Conservation (phyloP, 2,113 vertebrate genomes). For the Holacanthus passer region DNA sequence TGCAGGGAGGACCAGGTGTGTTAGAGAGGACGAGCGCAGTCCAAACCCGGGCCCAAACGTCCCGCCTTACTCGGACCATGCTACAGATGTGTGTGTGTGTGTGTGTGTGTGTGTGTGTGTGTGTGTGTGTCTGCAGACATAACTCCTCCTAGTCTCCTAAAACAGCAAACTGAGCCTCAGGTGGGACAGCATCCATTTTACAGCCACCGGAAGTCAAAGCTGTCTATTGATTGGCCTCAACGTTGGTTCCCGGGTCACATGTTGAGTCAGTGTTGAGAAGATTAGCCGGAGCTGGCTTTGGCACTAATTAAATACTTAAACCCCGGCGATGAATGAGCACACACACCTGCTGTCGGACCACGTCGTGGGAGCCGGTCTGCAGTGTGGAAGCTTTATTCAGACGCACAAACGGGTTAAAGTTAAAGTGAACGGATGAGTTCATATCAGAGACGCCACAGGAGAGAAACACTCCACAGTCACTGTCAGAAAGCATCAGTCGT, state of each 20-base stretch:
- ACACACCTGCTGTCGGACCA: constrained; percentile 65
- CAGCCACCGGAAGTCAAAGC: constrained; percentile 37
- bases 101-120: no score
- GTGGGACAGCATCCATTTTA: constrained; percentile 13
- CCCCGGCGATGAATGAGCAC: constrained; percentile 81
- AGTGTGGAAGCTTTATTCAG: constrained; percentile 4
- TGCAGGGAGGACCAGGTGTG: constrained; percentile 22
- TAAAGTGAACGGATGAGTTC: no score
- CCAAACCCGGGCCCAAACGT: constrained; percentile 39
- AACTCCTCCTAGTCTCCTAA: no score
- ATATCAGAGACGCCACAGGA: no score
- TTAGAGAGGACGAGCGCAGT: constrained; percentile 40
- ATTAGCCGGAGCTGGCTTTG: constrained; percentile 83
- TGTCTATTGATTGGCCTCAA: constrained; percentile 75
- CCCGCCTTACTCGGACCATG: no score
- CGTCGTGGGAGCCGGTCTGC: constrained; percentile 42
- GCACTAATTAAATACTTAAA: constrained; percentile 88
- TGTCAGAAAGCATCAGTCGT: not conserved
- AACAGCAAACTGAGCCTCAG: constrained; percentile 11
- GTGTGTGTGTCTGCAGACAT: no score
- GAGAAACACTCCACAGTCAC: not conserved
- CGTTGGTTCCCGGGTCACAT: constrained; percentile 81
- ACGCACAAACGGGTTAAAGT: no score
- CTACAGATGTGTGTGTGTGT: no score
- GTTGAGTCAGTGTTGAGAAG: constrained; percentile 83